phyloP scores from a whole-genome alignment of 2,113 vertebrate genomes.

The Todiramphus saurophagus region DNA sequence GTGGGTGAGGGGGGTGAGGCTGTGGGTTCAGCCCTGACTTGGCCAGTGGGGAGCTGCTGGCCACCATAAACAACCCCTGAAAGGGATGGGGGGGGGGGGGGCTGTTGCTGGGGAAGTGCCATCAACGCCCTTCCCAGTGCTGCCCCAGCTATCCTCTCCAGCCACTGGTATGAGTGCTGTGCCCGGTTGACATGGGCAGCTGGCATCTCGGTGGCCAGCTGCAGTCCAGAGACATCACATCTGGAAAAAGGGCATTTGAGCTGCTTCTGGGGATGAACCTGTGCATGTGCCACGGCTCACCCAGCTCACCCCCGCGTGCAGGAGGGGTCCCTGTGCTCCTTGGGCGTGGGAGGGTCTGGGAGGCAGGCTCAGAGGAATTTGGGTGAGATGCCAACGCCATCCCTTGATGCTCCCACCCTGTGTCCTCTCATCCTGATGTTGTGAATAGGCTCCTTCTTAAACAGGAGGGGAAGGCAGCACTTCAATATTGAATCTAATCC shows the following conservation, averaged over 20 bases:
- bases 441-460: not conserved
- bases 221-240: not conserved
- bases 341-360: not conserved
- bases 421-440: not conserved
- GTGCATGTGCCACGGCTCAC: fast-evolving
- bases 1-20: not conserved
- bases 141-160: not conserved
- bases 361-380: fast-evolving
- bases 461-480: not conserved
- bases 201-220: not conserved
- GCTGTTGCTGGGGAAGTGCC: not conserved
- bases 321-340: not conserved
- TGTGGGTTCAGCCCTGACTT: not conserved
- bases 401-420: not conserved
- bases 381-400: not conserved
- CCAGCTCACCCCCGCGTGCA: not conserved
- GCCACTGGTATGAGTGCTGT: not conserved
- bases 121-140: not conserved
- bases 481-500: not conserved
- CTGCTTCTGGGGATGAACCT: not conserved
- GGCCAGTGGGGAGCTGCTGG: slow-evolving; percentile 6
- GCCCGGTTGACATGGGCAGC: not conserved
- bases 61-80: slow-evolving; percentile 7
- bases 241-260: not conserved
- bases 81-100: not conserved